phyloP scores from a whole-genome alignment of 1,140 invertebrate species.

The Hyposmocoma kahamanoa region DNA sequence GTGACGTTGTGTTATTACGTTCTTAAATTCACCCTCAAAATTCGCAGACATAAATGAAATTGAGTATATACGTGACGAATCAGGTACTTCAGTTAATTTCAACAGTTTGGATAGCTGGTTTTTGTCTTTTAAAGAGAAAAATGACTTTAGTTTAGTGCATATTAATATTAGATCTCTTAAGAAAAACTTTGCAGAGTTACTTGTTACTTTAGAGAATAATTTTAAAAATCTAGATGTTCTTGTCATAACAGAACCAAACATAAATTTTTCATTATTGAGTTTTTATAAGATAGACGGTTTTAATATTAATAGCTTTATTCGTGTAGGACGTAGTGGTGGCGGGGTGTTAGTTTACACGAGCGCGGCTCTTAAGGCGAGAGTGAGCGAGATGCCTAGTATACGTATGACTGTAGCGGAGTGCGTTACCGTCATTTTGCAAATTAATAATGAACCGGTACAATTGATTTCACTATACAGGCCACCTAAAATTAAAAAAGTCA shows the following conservation, averaged over 20 bases:
- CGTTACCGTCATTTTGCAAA: not conserved
- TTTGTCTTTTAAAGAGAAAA: not conserved
- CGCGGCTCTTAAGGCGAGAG: not conserved
- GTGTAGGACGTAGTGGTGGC: constrained; percentile 6
- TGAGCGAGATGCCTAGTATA: not conserved
- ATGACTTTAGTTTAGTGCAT: constrained; percentile 2
- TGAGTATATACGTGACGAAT: not conserved
- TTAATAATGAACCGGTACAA: not conserved
- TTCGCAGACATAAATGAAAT: not conserved
- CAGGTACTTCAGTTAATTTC: not conserved
- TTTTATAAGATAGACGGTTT: constrained; percentile 4
- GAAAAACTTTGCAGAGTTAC: constrained; percentile 12
- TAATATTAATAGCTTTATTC: not conserved
- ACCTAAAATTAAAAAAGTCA: not conserved
- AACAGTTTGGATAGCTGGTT: not conserved
- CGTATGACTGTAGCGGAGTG: not conserved
- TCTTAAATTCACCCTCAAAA: not conserved
- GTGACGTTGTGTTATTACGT: not conserved
- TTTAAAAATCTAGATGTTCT: constrained; percentile 4
- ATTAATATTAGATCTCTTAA: constrained; percentile 9
- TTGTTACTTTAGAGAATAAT: not conserved
- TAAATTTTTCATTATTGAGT: constrained; percentile 4
- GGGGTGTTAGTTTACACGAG: constrained; percentile 10
- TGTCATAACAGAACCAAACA: constrained; percentile 14
- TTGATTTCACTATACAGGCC: constrained; percentile 4